These are phyloP conservation scores for Solea solea DNA, from an alignment of 2,113 vertebrate genomes.

Conservation along the genomic window DNA sequence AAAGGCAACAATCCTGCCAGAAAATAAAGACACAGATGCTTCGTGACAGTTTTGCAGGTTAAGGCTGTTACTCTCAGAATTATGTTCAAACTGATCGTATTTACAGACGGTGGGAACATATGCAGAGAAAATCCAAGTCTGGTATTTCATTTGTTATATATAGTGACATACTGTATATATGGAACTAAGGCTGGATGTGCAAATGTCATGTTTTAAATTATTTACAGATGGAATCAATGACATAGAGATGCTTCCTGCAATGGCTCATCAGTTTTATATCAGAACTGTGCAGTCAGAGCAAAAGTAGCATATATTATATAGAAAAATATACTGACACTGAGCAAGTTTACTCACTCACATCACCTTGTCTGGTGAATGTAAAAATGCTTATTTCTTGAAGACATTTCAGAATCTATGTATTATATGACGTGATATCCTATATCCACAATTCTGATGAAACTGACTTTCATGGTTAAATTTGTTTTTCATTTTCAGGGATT, in stretches of 20 bases:
- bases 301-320: neutral
- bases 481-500: neutral
- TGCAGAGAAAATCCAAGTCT: conserved; percentile 22
- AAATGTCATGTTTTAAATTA: neutral
- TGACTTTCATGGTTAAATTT: neutral
- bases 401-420: too few relatives aligned
- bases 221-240: conserved; percentile 8
- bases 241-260: neutral
- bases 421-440: too few relatives aligned
- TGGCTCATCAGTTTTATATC: neutral
- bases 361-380: too few relatives aligned
- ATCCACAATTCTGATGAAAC: too few relatives aligned
- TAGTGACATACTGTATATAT: neutral
- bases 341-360: neutral
- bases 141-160: neutral
- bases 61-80: conserved; percentile 18
- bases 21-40: conserved; percentile 39
- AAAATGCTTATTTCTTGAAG: too few relatives aligned
- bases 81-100: conserved; percentile 18
- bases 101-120: conserved; percentile 51
- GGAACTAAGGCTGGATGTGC: neutral
- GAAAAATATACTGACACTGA: neutral
- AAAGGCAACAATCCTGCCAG: conserved; percentile 15
- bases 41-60: conserved; percentile 47
- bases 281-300: neutral